Evolutionary conservation across 1,140 invertebrate genomes (phyloP), one percentile per base, ranked within the genome.

Genomic region (Drosophila orosa): DNA sequence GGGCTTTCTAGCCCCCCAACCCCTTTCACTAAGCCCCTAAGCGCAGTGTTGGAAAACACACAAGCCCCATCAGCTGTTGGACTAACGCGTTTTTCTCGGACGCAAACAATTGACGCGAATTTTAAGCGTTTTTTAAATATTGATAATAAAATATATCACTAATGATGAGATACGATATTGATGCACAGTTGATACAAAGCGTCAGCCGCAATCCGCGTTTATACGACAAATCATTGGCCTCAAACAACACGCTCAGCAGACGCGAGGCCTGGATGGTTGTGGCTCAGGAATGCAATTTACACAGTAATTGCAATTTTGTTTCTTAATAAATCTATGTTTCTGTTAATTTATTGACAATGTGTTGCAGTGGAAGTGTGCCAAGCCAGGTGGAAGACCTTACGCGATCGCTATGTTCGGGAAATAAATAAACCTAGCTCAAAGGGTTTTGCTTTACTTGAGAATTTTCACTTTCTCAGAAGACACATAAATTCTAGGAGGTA

Each of bases 351-450:
- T 5, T n/a, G 4, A n/a, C 4, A 15, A 15, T 35, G 0, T 56
- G 47, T 25, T 24, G 15, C 44, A 78, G 75, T 61, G 15, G 27
- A 54, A 0, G 10, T 39, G 24, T 61, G 39, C 9, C 60, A 79
- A 31, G 3, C 17, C 9, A 52, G 68, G 2, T 78, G 76, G 74
- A 67, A 42, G 42, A 25, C 31, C 3, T 10, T 78, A 15, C 56
- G 76, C 12, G 56, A 78, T 33, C 60, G 68, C 12, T 79, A 52
- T 27, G 68, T 79, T 19, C 29, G 61, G 27, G 59, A 67, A 54
- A 39, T 29, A 17, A 61, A 73, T 25, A 78, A 63, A 69, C 1
- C 29, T 22, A 54, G 3, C 0, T 7, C 0, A 9, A 22, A 5
- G 24, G 56, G 24, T 15, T n/a, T 4, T 35, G 6, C 29, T 31